phyloP scores from a whole-genome alignment of 1,140 invertebrate genomes.

The Rhopalosiphum maidis region DNA sequence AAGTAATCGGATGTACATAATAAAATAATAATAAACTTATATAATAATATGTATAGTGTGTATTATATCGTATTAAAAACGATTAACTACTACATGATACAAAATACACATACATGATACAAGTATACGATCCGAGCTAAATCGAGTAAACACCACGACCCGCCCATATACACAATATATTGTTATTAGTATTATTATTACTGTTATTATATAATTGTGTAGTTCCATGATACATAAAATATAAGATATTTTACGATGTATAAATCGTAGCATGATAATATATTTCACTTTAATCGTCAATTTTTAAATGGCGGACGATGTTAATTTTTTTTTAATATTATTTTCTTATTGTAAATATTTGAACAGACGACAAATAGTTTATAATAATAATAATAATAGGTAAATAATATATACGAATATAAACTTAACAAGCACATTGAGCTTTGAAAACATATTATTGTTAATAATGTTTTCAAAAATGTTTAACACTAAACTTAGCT shows the following conservation, averaged over 20 bases:
- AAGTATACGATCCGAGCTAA: neutral
- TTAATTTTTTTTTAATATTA: neutral
- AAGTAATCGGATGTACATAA: neutral
- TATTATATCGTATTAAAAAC: neutral
- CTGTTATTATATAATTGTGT: neutral
- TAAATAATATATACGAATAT: neutral
- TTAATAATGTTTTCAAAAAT: neutral
- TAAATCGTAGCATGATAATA: neutral
- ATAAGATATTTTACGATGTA: neutral
- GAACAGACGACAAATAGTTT: neutral
- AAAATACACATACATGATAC: neutral
- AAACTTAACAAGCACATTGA: conserved; percentile 17
- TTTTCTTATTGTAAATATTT: neutral
- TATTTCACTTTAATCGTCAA: neutral
- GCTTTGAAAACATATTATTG: conserved; percentile 4
- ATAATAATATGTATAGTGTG: neutral
- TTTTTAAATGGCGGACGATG: neutral
- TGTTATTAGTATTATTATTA: neutral
- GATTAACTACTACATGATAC: neutral
- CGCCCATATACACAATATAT: neutral
- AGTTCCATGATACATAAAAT: neutral
- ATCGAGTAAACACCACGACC: neutral
- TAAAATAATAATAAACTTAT: neutral
- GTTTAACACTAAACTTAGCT: neutral
- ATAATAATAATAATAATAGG: neutral